Evolutionary conservation across 2,888 invertebrate genomes (phyloP), one percentile per base, ranked within the genome.

Genomic region (Agrilus cyanescens): DNA sequence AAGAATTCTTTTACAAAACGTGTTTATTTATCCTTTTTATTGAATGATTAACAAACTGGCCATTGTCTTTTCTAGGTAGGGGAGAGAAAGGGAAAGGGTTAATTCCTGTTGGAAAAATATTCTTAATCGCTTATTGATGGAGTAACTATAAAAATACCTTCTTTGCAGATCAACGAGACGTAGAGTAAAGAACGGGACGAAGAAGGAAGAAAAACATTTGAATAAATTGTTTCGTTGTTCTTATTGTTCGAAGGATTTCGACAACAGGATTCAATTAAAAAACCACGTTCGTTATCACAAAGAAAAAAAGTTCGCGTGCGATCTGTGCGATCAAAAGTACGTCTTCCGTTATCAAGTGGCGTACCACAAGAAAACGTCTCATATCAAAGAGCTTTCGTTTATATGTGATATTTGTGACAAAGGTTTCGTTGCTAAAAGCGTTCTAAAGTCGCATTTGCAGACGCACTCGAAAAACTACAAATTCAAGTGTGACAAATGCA

Each of bases 161-260:
- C 25, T 25, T 25, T 25, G 10, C 25, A 25, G 25, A 25, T 25
- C 25, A 10, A 25, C 10, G 25, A 10, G 25, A 3, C 25, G 25
- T 25, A 25, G 25, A 25, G 25, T 25, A 25, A 25, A 25, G 25
- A 25, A 25, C 25, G 25, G 25, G 25, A 25, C 4, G 25, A 25
- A 25, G 25, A 25, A 10, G 25, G 10, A 25, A 25, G 25, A 25
- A 10, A 25, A 25, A 25, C 8, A 10, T 10, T 25, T 10, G 8
- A 6, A 10, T 25, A 25, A 25, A 25, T 10, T 2, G 25, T 25
- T 25, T 25, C 25, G 10, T 8, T 73, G 73, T 53, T 68, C 69
- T 41, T 67, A 68, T 5, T 73, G 73, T 53, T 67, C 68, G 45
- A 72, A 72, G 57, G 71, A 71, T n/a, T 73, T 73, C 46, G 70